phyloP scores from a whole-genome alignment of 1,140 invertebrate genomes.

The Euglossa dilemma region DNA sequence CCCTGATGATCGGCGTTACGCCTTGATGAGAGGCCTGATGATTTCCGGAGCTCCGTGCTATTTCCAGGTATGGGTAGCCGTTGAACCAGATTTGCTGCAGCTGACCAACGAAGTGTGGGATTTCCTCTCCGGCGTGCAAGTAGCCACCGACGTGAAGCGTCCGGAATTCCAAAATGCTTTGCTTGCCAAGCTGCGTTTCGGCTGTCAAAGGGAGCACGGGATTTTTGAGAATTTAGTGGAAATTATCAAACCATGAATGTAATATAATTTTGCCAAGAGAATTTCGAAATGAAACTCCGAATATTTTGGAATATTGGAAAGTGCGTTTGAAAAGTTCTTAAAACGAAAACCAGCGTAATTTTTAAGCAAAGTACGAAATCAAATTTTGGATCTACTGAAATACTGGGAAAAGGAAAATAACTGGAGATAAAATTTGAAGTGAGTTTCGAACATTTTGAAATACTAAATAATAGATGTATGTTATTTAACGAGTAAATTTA shows the following conservation, averaged over 20 bases:
- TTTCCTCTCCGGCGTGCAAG: slow-evolving; percentile 89
- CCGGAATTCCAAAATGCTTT: slow-evolving; percentile 89
- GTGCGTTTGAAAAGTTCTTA: no score
- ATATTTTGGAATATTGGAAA: no score
- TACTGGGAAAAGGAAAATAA: no score
- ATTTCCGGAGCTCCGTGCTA: slow-evolving; percentile 76
- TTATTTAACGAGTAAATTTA: no score
- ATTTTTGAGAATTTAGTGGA: neutral
- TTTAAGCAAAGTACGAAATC: no score
- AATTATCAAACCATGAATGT: neutral
- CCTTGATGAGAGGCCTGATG: slow-evolving; percentile 79
- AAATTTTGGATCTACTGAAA: no score
- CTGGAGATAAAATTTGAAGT: no score
- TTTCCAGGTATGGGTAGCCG: slow-evolving; percentile 85
- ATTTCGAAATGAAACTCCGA: no score
- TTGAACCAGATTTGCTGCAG: slow-evolving; percentile 97
- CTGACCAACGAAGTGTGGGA: slow-evolving; percentile 93
- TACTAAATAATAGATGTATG: no score
- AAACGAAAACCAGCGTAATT: no score
- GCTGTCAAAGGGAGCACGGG: slow-evolving; percentile 80
- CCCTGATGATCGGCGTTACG: slow-evolving; percentile 86
- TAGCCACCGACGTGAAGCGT: slow-evolving; percentile 90
- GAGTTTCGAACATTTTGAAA: no score
- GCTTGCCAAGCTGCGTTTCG: slow-evolving; percentile 90
- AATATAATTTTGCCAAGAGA: no score